phyloP scores from a whole-genome alignment of 2,888 invertebrate genomes.

The Dynastes tityus region DNA sequence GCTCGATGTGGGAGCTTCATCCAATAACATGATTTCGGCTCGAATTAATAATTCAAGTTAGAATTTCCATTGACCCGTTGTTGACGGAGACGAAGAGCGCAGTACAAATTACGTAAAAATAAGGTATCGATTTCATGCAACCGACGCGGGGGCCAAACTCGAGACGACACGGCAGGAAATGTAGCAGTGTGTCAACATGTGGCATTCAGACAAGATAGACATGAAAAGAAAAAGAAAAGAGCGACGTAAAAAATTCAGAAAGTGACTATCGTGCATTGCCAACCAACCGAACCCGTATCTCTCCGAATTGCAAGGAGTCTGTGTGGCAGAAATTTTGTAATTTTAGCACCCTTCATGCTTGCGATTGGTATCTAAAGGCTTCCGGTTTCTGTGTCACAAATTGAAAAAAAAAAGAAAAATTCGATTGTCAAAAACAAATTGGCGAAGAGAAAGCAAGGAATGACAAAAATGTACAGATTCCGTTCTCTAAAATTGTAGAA shows the following conservation, averaged over 20 bases:
- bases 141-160: not conserved
- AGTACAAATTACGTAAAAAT: constrained; percentile 31
- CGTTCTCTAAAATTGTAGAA: not conserved
- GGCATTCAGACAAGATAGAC: constrained; percentile 21
- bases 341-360: constrained; percentile 32
- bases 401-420: constrained; percentile 12
- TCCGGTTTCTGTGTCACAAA: constrained; percentile 35
- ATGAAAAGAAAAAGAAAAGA: not conserved
- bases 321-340: constrained; percentile 45
- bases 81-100: constrained; percentile 5
- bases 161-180: not conserved
- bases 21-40: constrained; percentile 13
- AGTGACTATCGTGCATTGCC: constrained; percentile 26
- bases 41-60: constrained; percentile 34
- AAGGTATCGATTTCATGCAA: constrained; percentile 42
- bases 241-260: constrained; percentile 47
- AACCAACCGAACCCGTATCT: constrained; percentile 18
- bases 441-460: not conserved
- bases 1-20: not conserved
- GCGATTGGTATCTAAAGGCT: constrained; percentile 38
- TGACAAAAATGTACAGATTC: constrained; percentile 16
- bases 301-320: not conserved
- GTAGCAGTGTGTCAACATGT: not conserved
- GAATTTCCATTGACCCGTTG: constrained; percentile 17
- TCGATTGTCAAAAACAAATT: constrained; percentile 41